phyloP scores from a whole-genome alignment of 2,797 vertebrate genomes.

The Centroberyx gerrardi region DNA sequence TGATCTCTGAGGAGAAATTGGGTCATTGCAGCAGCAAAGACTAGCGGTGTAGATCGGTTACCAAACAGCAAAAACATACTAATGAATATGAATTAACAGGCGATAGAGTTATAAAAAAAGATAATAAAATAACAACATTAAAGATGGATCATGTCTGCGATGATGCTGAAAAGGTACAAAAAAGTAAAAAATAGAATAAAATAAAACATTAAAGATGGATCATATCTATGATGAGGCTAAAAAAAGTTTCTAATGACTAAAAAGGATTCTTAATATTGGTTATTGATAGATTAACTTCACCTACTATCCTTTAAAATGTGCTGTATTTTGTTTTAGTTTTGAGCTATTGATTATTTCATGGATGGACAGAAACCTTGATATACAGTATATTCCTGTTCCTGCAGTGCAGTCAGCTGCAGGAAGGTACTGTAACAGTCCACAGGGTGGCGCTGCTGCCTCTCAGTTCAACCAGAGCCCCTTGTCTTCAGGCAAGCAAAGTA shows the following conservation, averaged over 20 bases:
- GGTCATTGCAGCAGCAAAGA: background rate
- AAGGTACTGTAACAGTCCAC: conserved; percentile 52
- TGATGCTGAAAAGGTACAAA: background rate
- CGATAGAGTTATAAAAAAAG: too few species aligned
- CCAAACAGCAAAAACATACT: background rate
- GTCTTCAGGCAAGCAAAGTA: conserved; percentile 6
- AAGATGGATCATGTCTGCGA: background rate
- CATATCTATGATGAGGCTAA: too few species aligned
- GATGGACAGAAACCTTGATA: background rate
- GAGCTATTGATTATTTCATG: background rate
- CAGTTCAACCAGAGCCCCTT: conserved; percentile 1
- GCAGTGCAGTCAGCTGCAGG: conserved; percentile 49
- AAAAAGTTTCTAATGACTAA: too few species aligned
- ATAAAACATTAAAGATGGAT: background rate
- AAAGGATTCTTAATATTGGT: too few species aligned
- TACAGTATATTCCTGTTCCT: conserved; percentile 40
- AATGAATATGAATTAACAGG: background rate
- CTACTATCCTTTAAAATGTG: too few species aligned
- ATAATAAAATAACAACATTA: background rate
- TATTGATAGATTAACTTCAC: too few species aligned
- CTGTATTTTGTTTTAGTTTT: too few species aligned
- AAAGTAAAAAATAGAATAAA: background rate
- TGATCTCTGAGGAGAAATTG: background rate
- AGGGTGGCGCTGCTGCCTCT: conserved; percentile 63
- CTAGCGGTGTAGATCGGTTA: background rate